These are phyloP conservation scores for Aurelia aurita DNA, from an alignment of 30 jellyfish, hydroid and myxozoan species.

Conservation along the genomic window DNA sequence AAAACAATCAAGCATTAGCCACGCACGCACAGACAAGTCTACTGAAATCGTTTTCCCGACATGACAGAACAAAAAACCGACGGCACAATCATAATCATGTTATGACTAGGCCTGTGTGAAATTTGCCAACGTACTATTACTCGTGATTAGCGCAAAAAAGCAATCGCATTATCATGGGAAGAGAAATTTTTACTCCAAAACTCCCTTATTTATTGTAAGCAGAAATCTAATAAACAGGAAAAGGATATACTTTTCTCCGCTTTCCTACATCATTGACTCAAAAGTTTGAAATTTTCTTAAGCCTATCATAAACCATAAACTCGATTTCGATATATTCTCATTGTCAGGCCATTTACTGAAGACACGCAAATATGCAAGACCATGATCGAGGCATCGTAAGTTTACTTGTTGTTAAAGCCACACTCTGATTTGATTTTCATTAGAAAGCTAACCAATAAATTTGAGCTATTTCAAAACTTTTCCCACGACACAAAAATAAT, in stretches of 20 bases:
- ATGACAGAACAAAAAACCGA: too few relatives aligned
- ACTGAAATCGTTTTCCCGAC: not conserved
- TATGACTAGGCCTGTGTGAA: too few relatives aligned
- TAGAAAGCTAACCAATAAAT: not conserved
- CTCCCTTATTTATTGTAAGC: conserved; percentile 13
- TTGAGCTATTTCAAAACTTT: conserved; percentile 3
- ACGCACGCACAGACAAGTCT: not conserved
- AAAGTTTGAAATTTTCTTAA: conserved; percentile 6
- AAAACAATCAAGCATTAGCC: not conserved
- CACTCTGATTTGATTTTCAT: conserved; percentile 23
- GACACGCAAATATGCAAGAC: not conserved
- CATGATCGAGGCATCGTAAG: not conserved
- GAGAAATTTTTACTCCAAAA: not conserved
- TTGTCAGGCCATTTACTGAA: not conserved
- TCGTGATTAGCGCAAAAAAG: too few relatives aligned
- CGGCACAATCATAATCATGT: too few relatives aligned
- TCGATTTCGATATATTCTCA: not conserved
- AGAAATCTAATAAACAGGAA: conserved; percentile 56
- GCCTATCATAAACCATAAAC: conserved; percentile 13
- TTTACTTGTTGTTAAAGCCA: not conserved
- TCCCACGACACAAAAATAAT: conserved; percentile 57
- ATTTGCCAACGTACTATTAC: too few relatives aligned
- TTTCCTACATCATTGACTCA: not conserved
- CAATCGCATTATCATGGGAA: too few relatives aligned
- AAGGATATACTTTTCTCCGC: conserved; percentile 23